Evolutionary conservation across 2,113 vertebrate species (phyloP).

Genomic region (Chlamydotis undulata): DNA sequence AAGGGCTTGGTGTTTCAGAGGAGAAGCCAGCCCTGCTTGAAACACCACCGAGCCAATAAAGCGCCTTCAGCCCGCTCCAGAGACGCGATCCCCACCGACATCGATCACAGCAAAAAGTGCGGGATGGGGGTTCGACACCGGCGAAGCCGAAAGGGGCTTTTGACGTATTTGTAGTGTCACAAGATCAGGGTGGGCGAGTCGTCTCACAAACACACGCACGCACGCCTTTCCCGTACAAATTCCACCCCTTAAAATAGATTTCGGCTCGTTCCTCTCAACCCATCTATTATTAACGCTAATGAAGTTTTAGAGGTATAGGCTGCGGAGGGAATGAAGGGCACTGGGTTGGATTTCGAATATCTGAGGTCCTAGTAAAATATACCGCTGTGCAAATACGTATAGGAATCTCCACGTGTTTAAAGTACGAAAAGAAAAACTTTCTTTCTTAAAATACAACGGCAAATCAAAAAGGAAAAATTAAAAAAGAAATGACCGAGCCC

Average conservation of each 20-base stretch:
- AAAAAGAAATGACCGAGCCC: background rate
- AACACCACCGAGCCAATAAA: background rate
- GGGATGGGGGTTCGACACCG: background rate
- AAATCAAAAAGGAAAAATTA: background rate
- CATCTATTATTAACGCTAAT: constrained; percentile 65
- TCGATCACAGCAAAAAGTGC: constrained; percentile 11
- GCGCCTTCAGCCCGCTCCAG: background rate
- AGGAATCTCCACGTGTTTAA: background rate
- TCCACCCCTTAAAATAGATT: constrained; percentile 33
- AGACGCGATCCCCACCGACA: background rate
- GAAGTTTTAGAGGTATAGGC: constrained; percentile 19
- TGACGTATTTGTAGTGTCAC: constrained; percentile 49
- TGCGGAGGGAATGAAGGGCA: background rate
- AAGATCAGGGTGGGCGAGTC: background rate
- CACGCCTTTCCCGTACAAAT: constrained; percentile 42
- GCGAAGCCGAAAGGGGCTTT: constrained; percentile 40
- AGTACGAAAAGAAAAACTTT: background rate
- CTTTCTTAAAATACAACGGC: background rate
- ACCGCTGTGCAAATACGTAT: background rate
- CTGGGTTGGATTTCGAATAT: background rate
- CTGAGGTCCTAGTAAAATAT: background rate
- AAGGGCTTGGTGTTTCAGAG: background rate
- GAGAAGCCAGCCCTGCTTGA: background rate
- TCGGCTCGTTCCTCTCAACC: constrained; percentile 25
- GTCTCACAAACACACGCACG: background rate